Percentiles rank a stretch among this genome's conserved stretches.
phyloP scores from a whole-genome alignment of 2,113 vertebrate species.

The Passerina amoena region DNA sequence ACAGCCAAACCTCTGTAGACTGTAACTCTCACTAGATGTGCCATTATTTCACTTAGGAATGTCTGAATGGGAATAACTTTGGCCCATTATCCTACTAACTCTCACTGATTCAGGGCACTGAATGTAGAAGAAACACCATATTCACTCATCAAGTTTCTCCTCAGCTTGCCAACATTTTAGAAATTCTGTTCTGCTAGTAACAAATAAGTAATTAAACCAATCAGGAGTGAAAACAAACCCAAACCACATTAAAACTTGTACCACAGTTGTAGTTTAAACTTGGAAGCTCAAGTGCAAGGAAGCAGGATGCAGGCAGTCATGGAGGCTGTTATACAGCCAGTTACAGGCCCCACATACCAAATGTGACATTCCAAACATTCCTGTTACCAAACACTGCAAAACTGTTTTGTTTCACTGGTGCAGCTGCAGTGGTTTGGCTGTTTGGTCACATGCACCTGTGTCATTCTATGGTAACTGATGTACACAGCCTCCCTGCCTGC shows the following conservation, averaged over 20 bases:
- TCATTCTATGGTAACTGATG: accelerated
- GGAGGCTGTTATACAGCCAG: background rate
- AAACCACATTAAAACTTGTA: background rate
- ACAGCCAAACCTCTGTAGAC: background rate
- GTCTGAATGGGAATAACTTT: background rate
- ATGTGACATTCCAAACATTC: background rate
- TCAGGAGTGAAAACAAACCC: background rate
- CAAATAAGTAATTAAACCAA: background rate
- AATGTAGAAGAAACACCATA: background rate
- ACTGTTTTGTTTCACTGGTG: background rate
- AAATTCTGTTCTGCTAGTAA: background rate
- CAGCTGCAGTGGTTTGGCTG: conserved; percentile 15
- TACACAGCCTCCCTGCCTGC: background rate
- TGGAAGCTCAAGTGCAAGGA: background rate
- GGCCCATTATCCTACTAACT: background rate
- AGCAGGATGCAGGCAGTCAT: background rate
- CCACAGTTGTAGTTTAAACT: background rate
- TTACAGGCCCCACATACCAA: background rate
- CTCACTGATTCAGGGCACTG: background rate
- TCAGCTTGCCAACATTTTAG: background rate
- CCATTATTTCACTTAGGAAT: background rate
- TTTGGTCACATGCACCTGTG: background rate
- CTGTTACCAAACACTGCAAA: background rate
- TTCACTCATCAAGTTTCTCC: background rate
- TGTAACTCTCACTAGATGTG: background rate